A percentile compares a stretch with the other conserved stretches of the same genome.
phyloP scores from a whole-genome alignment of 2,888 invertebrate species.

The Cerceris rybyensis region DNA sequence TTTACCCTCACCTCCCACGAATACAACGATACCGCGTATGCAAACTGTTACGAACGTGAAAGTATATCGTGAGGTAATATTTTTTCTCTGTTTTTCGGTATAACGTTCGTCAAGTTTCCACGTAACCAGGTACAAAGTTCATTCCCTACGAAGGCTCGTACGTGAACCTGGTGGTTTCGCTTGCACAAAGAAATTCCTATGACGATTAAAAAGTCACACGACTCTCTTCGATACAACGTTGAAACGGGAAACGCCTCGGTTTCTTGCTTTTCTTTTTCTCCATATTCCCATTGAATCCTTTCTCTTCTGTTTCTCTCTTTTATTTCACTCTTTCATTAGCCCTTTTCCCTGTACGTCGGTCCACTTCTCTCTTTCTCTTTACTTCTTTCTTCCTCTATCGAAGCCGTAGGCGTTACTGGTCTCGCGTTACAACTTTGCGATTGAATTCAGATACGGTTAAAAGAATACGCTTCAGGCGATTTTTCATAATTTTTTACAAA shows the following conservation, averaged over 20 bases:
- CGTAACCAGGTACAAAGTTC: slow-evolving; percentile 8
- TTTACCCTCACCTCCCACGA: background rate
- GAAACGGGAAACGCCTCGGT: slow-evolving; percentile 55
- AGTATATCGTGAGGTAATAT: slow-evolving; percentile 8
- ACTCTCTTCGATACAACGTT: slow-evolving; percentile 26
- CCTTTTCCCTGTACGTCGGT: no score
- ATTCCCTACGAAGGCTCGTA: slow-evolving; percentile 28
- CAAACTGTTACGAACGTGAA: slow-evolving; percentile 12
- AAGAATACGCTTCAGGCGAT: slow-evolving; percentile 17
- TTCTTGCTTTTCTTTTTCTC: slow-evolving; percentile 20
- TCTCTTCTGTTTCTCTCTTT: background rate
- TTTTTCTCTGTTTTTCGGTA: slow-evolving; percentile 11
- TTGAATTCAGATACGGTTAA: slow-evolving; percentile 17
- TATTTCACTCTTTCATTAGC: background rate
- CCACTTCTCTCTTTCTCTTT: background rate
- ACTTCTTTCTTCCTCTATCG: slow-evolving; percentile 1
- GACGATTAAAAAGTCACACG: slow-evolving; percentile 67
- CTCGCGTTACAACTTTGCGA: slow-evolving; percentile 32
- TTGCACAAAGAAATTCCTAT: slow-evolving; percentile 67
- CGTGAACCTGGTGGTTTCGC: slow-evolving; percentile 49
- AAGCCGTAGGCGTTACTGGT: slow-evolving; percentile 37
- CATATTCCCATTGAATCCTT: slow-evolving; percentile 3
- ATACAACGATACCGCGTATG: no score
- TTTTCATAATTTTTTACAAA: slow-evolving; percentile 29
- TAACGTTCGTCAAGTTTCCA: slow-evolving; percentile 37